phyloP scores from a whole-genome alignment of 2,113 vertebrate genomes.

The Sceloporus undulatus region DNA sequence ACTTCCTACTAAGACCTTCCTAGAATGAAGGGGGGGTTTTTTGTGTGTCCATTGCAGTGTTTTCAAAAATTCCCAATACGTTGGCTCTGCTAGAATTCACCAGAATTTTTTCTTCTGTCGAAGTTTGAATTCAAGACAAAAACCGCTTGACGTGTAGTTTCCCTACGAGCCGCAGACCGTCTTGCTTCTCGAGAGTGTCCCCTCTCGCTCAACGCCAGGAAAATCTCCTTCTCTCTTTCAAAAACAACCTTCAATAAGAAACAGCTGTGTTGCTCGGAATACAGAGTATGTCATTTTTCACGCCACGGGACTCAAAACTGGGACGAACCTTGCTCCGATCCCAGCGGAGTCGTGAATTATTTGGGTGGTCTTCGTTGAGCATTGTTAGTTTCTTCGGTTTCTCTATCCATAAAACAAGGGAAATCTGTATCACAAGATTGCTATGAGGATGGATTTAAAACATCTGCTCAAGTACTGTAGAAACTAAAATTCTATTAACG shows the following conservation, averaged over 20 bases:
- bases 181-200: too few relatives aligned
- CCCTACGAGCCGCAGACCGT: not conserved
- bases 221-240: not conserved
- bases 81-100: not conserved
- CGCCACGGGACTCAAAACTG: not conserved
- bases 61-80: not conserved
- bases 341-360: not conserved
- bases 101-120: too few relatives aligned
- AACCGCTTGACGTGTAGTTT: not conserved
- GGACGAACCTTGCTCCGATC: not conserved
- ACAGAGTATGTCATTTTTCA: not conserved
- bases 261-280: not conserved
- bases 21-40: not conserved
- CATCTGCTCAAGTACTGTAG: too few relatives aligned
- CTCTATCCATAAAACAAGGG: too few relatives aligned
- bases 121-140: too few relatives aligned
- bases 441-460: too few relatives aligned
- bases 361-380: too few relatives aligned
- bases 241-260: slow-evolving; percentile 9
- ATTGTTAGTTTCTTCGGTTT: not conserved
- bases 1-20: slow-evolving; percentile 3
- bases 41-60: not conserved
- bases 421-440: too few relatives aligned
- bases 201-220: too few relatives aligned
- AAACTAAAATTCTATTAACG: too few relatives aligned